These are phyloP conservation scores for Columba livia DNA, from an alignment of 2,113 vertebrate species.

Conservation along the genomic window DNA sequence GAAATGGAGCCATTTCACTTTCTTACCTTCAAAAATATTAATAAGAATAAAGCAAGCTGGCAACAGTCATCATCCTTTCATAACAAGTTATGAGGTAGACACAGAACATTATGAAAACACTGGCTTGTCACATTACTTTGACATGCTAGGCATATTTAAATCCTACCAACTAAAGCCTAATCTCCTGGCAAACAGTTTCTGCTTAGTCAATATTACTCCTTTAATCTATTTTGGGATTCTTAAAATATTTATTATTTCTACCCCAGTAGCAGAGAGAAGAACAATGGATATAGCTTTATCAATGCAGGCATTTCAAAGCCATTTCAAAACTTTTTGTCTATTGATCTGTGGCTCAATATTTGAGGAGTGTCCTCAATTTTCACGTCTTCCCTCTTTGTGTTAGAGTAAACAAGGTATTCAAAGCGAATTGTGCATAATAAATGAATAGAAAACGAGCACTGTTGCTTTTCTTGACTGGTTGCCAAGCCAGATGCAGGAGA, in stretches of 20 bases:
- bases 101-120: neutral
- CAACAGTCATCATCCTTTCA: conserved; percentile 19
- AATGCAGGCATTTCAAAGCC: conserved; percentile 14
- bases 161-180: conserved; percentile 13
- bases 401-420: conserved; percentile 38
- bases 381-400: neutral
- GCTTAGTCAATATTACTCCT: conserved; percentile 37
- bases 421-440: neutral
- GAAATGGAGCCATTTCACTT: conserved; percentile 42
- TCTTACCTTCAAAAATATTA: conserved; percentile 32
- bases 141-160: conserved; percentile 29
- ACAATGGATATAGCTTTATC: conserved; percentile 11
- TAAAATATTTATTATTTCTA: conserved; percentile 44
- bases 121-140: conserved; percentile 42
- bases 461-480: neutral
- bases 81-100: conserved; percentile 28
- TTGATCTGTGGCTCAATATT: neutral
- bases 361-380: neutral
- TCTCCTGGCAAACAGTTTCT: conserved; percentile 13
- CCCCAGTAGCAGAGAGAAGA: neutral
- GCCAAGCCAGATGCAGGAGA: conserved; percentile 45
- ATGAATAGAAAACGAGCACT: neutral
- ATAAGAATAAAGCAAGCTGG: conserved; percentile 43
- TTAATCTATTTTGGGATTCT: conserved; percentile 6
- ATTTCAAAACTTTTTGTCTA: conserved; percentile 14